Evolutionary conservation across 2,797 vertebrate genomes (phyloP).

Genomic region (Adelosebastes latens): DNA sequence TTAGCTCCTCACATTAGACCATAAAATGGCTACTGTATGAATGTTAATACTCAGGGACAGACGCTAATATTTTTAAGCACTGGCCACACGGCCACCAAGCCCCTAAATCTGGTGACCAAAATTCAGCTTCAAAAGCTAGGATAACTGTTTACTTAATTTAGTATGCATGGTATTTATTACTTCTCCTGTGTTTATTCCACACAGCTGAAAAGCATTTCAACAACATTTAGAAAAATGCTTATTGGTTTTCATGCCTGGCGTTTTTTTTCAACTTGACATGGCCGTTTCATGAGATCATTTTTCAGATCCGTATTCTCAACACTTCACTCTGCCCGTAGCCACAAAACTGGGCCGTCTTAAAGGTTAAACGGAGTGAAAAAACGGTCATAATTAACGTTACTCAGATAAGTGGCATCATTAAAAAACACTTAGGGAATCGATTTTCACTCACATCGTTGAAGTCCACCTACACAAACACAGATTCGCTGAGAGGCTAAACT

Average conservation of each 20-base stretch:
- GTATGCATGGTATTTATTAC: neutral
- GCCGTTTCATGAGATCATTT: neutral
- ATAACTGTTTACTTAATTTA: neutral
- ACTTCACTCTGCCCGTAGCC: neutral
- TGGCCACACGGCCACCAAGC: too few species aligned
- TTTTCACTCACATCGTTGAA: conserved; percentile 22
- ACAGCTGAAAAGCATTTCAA: neutral
- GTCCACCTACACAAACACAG: conserved; percentile 42
- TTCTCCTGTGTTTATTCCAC: neutral
- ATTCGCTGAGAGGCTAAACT: conserved; percentile 44
- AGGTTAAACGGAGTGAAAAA: conserved; percentile 15
- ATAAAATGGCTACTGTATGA: neutral
- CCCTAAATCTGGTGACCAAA: neutral
- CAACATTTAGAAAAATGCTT: neutral
- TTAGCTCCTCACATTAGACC: neutral
- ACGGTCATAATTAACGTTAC: neutral
- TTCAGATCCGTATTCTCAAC: neutral
- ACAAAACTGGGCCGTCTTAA: neutral
- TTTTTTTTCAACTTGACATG: neutral
- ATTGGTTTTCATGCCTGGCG: neutral
- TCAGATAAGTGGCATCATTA: conserved; percentile 41
- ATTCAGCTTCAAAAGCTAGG: neutral
- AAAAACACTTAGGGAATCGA: conserved; percentile 44
- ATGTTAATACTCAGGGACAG: neutral
- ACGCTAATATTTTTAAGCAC: too few species aligned